Evolutionary conservation across 1,140 invertebrate genomes (phyloP).

Genomic region (Sinella curviseta): DNA sequence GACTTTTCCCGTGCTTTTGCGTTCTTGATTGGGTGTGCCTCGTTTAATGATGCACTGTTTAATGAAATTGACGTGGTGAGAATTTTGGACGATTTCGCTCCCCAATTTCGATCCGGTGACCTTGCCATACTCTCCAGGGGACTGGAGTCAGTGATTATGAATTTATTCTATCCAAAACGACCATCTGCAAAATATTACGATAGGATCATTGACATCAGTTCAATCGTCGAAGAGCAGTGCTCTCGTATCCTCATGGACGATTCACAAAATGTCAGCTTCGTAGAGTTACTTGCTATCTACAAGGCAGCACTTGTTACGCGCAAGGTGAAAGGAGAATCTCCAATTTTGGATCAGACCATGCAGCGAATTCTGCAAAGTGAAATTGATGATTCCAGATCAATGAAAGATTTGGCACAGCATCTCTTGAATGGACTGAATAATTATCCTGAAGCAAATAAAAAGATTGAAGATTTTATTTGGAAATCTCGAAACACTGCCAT

Average conservation of each 20-base stretch:
- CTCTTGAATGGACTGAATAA: conserved; percentile 16
- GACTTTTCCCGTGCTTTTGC: conserved; percentile 55
- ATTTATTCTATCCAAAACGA: neutral
- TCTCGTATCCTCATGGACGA: neutral
- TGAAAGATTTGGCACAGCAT: conserved; percentile 21
- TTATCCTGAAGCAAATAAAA: neutral
- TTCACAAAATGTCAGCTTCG: neutral
- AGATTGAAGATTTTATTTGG: conserved; percentile 26
- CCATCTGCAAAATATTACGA: conserved; percentile 31
- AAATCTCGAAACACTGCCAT: conserved; percentile 49
- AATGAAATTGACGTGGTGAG: conserved; percentile 32
- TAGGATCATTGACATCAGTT: conserved; percentile 26
- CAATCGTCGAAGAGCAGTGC: conserved; percentile 31
- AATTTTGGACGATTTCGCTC: conserved; percentile 37
- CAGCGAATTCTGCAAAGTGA: neutral
- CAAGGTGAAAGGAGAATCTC: conserved; percentile 32
- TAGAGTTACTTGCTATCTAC: conserved; percentile 21
- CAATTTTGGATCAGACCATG: conserved; percentile 27
- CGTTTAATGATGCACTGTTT: conserved; percentile 28
- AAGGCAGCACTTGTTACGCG: conserved; percentile 12
- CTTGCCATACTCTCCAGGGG: conserved; percentile 37
- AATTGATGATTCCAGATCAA: conserved; percentile 22
- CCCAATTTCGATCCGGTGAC: conserved; percentile 43
- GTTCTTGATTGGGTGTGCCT: conserved; percentile 58
- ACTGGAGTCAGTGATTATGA: neutral